Evolutionary conservation across 2,797 vertebrate genomes (phyloP), one percentile per base, ranked within the genome.

Genomic region (Spondyliosoma cantharus): DNA sequence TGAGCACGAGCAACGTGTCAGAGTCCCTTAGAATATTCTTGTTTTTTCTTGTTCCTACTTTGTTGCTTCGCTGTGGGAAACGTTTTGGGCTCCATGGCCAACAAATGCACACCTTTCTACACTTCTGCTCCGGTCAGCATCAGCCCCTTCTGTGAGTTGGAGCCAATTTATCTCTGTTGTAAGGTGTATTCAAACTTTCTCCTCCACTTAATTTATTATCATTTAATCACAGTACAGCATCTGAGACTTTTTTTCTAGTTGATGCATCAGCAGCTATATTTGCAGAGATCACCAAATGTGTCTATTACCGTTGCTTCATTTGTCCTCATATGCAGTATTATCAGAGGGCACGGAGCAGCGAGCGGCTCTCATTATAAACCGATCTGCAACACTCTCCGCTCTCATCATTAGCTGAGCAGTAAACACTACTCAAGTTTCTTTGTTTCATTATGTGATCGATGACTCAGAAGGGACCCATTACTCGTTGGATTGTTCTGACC

Each of bases 291-390:
- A 7, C n/a, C 29, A 25, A 37, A 68, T 61, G 22, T 22, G 59
- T 50, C 0, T 2, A 4, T 22, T 24, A 3, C 20, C 5, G 50
- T 25, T 54, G 76, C 60, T 82, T 66, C 52, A 73, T 80, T 78
- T 71, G 54, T 67, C 66, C 50, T 80, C 49, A 42, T 71, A 16
- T 27, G 15, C 50, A 17, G 76, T 60, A 20, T 75, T 62, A 62
- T 75, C 70, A 61, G 58, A 46, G 25, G n/a, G 14, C 29, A 7
- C 2, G 1, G 20, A 49, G 60, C 52, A 59, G 45, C 7, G 54
- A 46, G 43, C 27, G 5, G 32, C 43, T 72, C 56, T 78, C 78
- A 71, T 83, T 74, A 60, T 57, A 43, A 66, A 64, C 63, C 48
- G 54, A 52, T 63, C 56, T 64, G 37, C 27, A 64, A 1, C 42